Evolutionary conservation across 2,888 invertebrate genomes (phyloP), one percentile per base, ranked within the genome.

Genomic region (Idaea aversata): DNA sequence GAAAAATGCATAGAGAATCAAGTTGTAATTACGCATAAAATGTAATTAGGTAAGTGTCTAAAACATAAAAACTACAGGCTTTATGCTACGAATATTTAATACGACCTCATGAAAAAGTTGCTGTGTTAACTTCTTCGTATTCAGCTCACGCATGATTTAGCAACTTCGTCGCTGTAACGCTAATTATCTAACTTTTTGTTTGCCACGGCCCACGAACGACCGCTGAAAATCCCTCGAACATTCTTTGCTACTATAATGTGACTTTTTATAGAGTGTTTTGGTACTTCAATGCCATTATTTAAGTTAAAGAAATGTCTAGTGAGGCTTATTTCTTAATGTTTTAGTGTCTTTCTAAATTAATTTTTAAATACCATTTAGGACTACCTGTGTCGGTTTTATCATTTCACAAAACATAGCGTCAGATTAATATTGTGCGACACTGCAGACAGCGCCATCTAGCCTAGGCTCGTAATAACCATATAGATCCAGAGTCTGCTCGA

Each of bases 161-260:
- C 65, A 65, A 84, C 76, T 86, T 83, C 78, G 72, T 73, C 68
- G 70, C 74, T 76, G 76, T 75, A 82, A 77, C 79, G 79, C 85
- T 87, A 86, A 87, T 87, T 85, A 84, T 83, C 77, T 72, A 82
- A 85, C 85, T 86, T 85, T 83, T 82, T 83, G 86, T 82, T 79
- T 75, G 75, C 76, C 73, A 72, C 74, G 80, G 73, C 73, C 75
- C 66, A 70, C 71, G 63, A 75, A 72, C 73, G 80, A 74, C 73
- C 75, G 67, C 70, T 70, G 63, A 75, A 73, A 73, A 80, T 76
- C 74, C 73, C 67, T 72, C 69, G 74, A 75, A 78, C 75, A 75
- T 77, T 75, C 76, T 72, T 47, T 76, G 67, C 70, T 76, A 67
- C 71, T 70, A 69, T 73, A 74, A 73, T 78, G 75, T 77, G 72